phyloP scores from a whole-genome alignment of 2,113 vertebrate genomes.

The Smithornis capensis region DNA sequence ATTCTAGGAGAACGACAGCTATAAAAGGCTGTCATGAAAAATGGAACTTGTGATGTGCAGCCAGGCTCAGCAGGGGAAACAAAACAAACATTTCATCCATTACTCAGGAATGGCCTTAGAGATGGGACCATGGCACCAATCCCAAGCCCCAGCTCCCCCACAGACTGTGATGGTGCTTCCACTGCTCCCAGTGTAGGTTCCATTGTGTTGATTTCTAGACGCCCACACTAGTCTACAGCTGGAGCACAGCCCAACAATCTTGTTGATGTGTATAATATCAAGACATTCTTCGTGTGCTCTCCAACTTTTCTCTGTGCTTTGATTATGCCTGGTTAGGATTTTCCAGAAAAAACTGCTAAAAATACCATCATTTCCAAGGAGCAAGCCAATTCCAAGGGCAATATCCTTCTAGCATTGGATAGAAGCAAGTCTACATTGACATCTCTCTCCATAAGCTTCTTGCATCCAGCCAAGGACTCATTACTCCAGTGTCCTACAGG shows the following conservation, averaged over 20 bases:
- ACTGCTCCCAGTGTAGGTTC: neutral
- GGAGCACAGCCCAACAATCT: neutral
- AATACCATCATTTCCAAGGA: neutral
- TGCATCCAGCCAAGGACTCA: neutral
- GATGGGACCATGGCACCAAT: neutral
- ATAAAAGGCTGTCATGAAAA: neutral
- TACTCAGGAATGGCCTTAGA: neutral
- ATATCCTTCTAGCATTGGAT: neutral
- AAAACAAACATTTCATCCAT: neutral
- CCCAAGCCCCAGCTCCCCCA: neutral
- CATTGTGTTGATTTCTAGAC: neutral
- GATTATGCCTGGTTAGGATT: neutral
- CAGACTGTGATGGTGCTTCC: neutral
- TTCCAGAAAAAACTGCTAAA: conserved; percentile 10
- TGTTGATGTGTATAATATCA: neutral
- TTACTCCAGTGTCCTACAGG: neutral
- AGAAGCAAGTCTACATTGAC: neutral
- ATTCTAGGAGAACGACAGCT: neutral
- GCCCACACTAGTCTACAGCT: neutral
- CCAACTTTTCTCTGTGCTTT: neutral
- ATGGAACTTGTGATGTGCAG: neutral
- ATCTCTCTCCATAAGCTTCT: neutral
- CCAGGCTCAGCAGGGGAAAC: neutral
- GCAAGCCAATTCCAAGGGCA: neutral
- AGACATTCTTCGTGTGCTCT: neutral